Evolutionary conservation across 2,797 vertebrate species (phyloP), one percentile per base, ranked within the genome.

Genomic region (Coluber constrictor): DNA sequence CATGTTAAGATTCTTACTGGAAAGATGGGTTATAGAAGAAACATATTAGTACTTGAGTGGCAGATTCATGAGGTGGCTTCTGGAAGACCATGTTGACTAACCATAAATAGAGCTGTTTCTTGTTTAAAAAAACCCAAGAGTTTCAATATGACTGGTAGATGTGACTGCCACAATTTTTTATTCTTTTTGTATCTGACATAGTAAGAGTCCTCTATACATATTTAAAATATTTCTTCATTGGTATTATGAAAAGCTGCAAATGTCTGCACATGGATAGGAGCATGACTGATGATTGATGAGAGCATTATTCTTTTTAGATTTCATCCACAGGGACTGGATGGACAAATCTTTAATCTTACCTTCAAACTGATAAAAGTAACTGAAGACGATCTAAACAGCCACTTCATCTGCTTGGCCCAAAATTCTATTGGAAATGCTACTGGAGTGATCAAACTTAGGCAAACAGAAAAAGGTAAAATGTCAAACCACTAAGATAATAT

Each of bases 321-420:
- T 91, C 74, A 91, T 91, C 0, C 51, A 20, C 88, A 90, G 23
- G 90, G 93, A 61, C 60, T 95, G 61, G 70, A 92, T 25, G 96
- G 91, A 0, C 5, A 37, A 59, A 95, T 60, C 18, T 54, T 95
- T 37, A 23, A 87, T 95, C 70, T 95, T 0, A 6, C 94, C 56
- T n/a, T 93, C 25, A 90, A 95, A 79, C 94, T 99, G 90, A 74
- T 95, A 61, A 93, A 97, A 94, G 98, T 99, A 93, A 98, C 97
- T 0, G 88, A 92, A 91, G 95, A 93, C 1, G 97, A 99, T 93
- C 94, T 99, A 88, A 95, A 37, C 90, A 96, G 95, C 93, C 97
- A 92, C 0, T 98, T 98, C 57, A 97, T 97, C 0, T 99, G 99
- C 93, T 94, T 97, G 91, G 98, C 98, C 93, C 95, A 96, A 55